Conservation (phyloP, 2,113 vertebrate genomes). For the Acinonyx jubatus region DNA sequence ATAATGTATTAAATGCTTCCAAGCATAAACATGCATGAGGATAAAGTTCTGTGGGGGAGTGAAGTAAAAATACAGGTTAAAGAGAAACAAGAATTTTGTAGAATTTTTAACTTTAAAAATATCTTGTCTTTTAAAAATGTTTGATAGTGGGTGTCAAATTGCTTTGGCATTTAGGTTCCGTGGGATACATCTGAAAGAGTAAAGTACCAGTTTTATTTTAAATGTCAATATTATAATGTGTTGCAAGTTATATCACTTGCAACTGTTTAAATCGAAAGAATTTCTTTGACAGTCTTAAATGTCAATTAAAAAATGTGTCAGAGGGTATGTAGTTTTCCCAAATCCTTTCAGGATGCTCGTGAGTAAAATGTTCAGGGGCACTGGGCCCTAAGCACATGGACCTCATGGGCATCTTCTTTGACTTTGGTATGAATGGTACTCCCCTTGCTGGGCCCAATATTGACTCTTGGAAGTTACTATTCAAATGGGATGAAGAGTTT, state of each 20-base stretch:
- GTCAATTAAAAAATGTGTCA: neutral
- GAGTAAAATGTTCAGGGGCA: neutral
- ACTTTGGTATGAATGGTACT: neutral
- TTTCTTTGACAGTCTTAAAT: constrained; percentile 57
- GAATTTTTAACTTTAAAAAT: constrained; percentile 52
- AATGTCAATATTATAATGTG: constrained; percentile 68
- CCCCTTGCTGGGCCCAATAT: neutral
- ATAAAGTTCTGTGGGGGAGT: neutral
- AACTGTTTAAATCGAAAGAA: constrained; percentile 59
- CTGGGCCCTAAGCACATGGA: neutral
- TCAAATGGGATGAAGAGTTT: neutral
- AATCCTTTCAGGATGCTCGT: neutral
- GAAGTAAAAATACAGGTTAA: constrained; percentile 49
- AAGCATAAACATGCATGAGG: neutral
- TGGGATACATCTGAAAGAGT: constrained; percentile 46
- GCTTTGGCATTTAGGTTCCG: constrained; percentile 54
- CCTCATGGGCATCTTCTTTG: neutral
- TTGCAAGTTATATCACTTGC: constrained; percentile 54
- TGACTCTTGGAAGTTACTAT: neutral
- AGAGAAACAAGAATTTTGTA: constrained; percentile 44
- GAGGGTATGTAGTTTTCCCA: neutral
- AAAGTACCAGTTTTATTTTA: constrained; percentile 60
- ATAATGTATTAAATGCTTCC: constrained; percentile 25
- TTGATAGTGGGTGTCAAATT: constrained; percentile 69
- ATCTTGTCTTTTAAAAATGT: constrained; percentile 48